Evolutionary conservation across 1,140 invertebrate genomes (phyloP).

Genomic region (Ctenoplectra terminalis): DNA sequence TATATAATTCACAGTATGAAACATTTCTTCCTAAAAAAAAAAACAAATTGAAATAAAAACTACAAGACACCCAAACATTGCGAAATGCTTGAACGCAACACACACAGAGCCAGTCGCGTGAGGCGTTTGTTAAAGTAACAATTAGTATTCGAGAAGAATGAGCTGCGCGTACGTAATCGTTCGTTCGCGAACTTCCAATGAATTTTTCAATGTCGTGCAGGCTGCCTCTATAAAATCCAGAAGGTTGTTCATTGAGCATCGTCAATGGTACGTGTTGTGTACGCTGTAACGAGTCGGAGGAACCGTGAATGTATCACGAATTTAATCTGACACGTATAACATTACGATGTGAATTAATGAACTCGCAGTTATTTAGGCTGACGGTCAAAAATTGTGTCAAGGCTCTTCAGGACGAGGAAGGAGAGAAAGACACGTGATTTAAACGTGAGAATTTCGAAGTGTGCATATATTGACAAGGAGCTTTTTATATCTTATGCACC

Average conservation of each 20-base stretch:
- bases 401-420: constrained; percentile 17
- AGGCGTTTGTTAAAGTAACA: neutral
- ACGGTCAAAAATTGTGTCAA: constrained; percentile 44
- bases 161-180: neutral
- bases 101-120: neutral
- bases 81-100: neutral
- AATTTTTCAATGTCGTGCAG: constrained; percentile 23
- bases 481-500: neutral
- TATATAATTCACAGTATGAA: no score
- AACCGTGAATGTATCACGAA: neutral
- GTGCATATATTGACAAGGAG: neutral
- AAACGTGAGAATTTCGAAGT: constrained; percentile 10
- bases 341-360: constrained; percentile 39
- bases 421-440: neutral
- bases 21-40: no score
- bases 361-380: constrained; percentile 11
- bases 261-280: constrained; percentile 7
- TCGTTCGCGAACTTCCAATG: constrained; percentile 29
- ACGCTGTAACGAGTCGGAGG: neutral
- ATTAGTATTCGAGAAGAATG: constrained; percentile 38
- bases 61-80: no score
- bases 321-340: constrained; percentile 18
- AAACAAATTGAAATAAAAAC: no score
- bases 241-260: constrained; percentile 33
- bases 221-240: neutral